phyloP scores from a whole-genome alignment of 2,797 vertebrate genomes.

The Gila robusta region DNA sequence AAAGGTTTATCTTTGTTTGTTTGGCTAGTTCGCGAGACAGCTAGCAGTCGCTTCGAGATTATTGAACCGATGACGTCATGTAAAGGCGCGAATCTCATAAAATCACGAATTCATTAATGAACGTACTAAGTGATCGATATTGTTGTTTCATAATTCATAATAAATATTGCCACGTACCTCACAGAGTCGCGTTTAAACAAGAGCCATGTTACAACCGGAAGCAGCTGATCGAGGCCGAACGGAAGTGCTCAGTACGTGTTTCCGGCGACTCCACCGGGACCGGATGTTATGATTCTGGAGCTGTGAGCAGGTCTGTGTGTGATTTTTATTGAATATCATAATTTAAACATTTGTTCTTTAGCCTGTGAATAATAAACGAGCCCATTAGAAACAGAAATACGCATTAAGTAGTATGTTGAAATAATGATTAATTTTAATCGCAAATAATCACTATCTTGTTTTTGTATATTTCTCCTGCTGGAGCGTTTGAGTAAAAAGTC shows the following conservation, averaged over 20 bases:
- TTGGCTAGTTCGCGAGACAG: background rate
- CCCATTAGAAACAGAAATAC: background rate
- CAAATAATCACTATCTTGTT: background rate
- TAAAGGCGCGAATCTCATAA: background rate
- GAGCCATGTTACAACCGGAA: conserved; percentile 19
- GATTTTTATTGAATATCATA: background rate
- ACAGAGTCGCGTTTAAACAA: background rate
- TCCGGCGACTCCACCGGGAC: background rate
- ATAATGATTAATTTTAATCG: background rate
- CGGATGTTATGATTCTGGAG: background rate
- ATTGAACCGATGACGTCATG: too few species aligned
- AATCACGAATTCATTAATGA: background rate
- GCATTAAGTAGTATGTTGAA: too few species aligned
- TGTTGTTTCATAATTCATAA: background rate
- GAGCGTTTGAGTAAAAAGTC: background rate
- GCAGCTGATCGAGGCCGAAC: conserved; percentile 22
- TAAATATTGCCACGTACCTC: conserved; percentile 40
- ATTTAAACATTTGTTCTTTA: background rate
- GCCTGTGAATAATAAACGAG: background rate
- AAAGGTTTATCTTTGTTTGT: background rate
- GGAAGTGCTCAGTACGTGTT: background rate
- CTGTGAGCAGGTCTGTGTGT: conserved; percentile 6
- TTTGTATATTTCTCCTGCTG: background rate
- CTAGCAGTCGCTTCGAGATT: too few species aligned
- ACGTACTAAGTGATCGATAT: background rate